Percentiles rank a stretch among this genome's conserved stretches.
phyloP scores from a whole-genome alignment of 2,888 invertebrate species.

The Sipha maydis region DNA sequence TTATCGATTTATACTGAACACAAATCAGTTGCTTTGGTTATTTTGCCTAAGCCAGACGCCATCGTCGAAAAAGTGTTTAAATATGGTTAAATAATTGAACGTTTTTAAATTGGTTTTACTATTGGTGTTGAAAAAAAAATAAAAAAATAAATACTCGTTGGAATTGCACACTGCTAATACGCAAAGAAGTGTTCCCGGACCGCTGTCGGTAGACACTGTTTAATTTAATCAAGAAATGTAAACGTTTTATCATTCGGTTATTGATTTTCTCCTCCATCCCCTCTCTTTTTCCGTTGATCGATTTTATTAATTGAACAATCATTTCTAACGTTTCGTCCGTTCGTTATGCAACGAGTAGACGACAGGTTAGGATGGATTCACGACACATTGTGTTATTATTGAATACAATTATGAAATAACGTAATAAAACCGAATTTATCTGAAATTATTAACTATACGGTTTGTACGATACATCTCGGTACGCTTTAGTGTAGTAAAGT shows the following conservation, averaged over 20 bases:
- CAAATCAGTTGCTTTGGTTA: background rate
- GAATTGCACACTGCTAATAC: background rate
- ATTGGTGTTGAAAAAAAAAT: background rate
- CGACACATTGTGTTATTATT: no score
- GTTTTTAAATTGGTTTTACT: conserved; percentile 1
- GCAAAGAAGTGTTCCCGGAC: background rate
- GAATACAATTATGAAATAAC: no score
- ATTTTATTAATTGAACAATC: background rate
- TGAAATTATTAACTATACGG: no score
- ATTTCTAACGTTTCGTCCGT: background rate
- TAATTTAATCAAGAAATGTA: background rate
- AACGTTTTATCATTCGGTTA: background rate
- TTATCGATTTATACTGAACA: background rate
- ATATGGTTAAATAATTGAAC: background rate
- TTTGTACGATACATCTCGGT: no score
- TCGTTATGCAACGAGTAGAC: background rate
- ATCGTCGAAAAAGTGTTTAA: background rate
- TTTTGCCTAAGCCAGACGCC: background rate
- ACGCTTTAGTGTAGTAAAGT: no score
- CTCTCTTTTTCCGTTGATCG: background rate
- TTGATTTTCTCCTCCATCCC: background rate
- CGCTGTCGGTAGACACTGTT: background rate
- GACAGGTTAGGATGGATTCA: no score
- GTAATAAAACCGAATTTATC: no score
- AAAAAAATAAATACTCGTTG: background rate